Base-by-base conservation (phyloP, 2,113 vertebrate genomes). In the Centropus unirufus region DNA sequence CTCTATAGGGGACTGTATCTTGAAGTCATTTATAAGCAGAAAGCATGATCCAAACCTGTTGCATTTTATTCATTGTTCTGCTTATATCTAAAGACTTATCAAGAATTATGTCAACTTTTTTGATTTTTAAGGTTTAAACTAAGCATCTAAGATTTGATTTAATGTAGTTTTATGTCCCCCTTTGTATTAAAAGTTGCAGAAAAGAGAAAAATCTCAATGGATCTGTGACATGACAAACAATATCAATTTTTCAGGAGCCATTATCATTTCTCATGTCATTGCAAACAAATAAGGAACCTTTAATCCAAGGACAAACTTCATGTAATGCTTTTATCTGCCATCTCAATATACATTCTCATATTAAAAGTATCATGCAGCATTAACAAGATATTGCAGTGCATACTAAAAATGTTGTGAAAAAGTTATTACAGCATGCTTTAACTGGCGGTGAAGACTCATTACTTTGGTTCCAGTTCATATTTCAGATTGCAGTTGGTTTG, bases 261-360 rank as follows among this genome's bases (percentile, higher is more conserved):
- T 94, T 95, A 96, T 91, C n/a, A 91, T 92, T 95, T 95, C 83
- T 96, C 91, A 89, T 95, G 93, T 94, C 92, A 70, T 26, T 93
- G 62, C 42, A 94, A 95, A 95, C 75, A 94, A 96, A 95, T 95
- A 93, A 93, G 81, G 40, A 84, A 63, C 23, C 59, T 93, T 84
- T 96, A 96, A 95, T 96, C 92, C 90, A 87, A 95, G 95, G 96
- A 40, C 85, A 91, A 90, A 75, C 7, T 8, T 94, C 63, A 66
- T 67, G 73, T 66, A 92, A 82, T 39, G 32, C 59, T 94, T 87
- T 67, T 92, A 92, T 93, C 86, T 96, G 57, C 86, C 73, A 93
- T 90, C 61, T 88, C 54, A 81, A 62, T 84, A 49, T 83, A 61
- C 1, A 67, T 84, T 95, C 95, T 91, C 32, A 26, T 92, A 72